Evolutionary conservation across 2,888 invertebrate genomes (phyloP), one percentile per base, ranked within the genome.

Genomic region (Sthenelais limicola): DNA sequence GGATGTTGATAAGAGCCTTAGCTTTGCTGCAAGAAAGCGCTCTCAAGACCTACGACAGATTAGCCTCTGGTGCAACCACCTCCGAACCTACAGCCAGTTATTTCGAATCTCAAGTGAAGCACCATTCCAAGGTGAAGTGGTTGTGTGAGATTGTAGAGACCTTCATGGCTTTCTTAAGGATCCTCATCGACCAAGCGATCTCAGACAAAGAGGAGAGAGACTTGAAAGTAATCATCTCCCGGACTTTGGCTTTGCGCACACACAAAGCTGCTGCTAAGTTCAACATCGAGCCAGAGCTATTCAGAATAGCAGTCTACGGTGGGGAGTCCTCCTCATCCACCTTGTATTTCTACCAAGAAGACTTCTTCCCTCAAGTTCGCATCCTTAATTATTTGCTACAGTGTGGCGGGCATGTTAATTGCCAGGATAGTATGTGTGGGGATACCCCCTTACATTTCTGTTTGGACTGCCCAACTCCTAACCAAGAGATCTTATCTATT

Each of bases 401-500:
- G 77, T 93, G 93, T 88, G 95, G 95, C 58, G 93, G 94, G 24
- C 90, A 91, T 83, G 92, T 93, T 0, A 93, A 93, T 87, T 92
- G 92, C 38, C 91, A 92, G 81, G 95, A 95, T 89, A 91, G 91
- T 85, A 91, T 54, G 32, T 54, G 91, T 73, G 92, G 93, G 81
- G 92, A 92, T 70, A 94, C 95, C 58, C 92, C 96, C 72, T 90
- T 96, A 78, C 94, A 94, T 89, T 71, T 70, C 73, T 66, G 71
- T 28, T 38, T 76, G 21, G 72, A 76, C 24, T 62, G 69, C 21
- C 43, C 62, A 26, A 38, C 58, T 18, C 75, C 73, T 1, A 33
- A 72, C 54, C 28, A 56, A 4, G 54, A 68, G 18, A 54, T 76
- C 80, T 91, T 91, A 51, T 90, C 91, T 84, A 82, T 91, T 56